These are phyloP conservation scores for Microcebus murinus DNA, from an alignment of 2,113 vertebrate genomes.

Conservation along the genomic window DNA sequence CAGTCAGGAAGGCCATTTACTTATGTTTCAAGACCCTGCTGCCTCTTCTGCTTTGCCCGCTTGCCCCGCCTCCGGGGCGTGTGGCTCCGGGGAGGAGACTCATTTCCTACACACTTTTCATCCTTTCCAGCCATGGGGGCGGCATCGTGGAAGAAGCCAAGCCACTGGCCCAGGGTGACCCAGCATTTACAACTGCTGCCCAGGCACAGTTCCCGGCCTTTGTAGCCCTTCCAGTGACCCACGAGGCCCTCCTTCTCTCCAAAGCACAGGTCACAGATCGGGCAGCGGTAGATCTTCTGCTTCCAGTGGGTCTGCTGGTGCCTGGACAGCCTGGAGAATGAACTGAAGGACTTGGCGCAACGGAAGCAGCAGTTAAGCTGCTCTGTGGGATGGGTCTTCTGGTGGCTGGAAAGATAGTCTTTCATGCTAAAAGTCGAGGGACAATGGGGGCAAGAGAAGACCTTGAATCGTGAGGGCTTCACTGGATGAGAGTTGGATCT, in stretches of 20 bases:
- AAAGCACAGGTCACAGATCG: conserved; percentile 61
- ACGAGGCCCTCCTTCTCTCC: conserved; percentile 57
- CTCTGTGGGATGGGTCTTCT: conserved; percentile 39
- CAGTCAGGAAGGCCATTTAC: not conserved
- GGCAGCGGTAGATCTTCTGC: conserved; percentile 64
- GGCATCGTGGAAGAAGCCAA: not conserved
- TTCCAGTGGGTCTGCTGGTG: conserved; percentile 55
- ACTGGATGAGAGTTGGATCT: not conserved
- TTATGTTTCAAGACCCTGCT: not conserved
- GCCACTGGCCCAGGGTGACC: not conserved
- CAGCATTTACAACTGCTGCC: conserved; percentile 5
- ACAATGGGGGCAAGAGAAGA: conserved; percentile 48
- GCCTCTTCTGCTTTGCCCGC: not conserved
- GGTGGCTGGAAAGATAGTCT: conserved; percentile 35
- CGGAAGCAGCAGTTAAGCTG: not conserved
- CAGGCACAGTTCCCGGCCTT: not conserved
- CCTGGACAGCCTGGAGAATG: not conserved
- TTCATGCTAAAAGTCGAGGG: conserved; percentile 44
- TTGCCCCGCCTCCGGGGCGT: not conserved
- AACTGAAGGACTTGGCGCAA: conserved; percentile 33
- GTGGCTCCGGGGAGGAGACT: not conserved
- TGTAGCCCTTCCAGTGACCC: conserved; percentile 36
- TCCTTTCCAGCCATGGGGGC: not conserved
- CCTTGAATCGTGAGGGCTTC: not conserved
- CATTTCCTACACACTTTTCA: not conserved